Base-by-base conservation (phyloP, 1,140 invertebrate genomes). In the Nasonia vitripennis region DNA sequence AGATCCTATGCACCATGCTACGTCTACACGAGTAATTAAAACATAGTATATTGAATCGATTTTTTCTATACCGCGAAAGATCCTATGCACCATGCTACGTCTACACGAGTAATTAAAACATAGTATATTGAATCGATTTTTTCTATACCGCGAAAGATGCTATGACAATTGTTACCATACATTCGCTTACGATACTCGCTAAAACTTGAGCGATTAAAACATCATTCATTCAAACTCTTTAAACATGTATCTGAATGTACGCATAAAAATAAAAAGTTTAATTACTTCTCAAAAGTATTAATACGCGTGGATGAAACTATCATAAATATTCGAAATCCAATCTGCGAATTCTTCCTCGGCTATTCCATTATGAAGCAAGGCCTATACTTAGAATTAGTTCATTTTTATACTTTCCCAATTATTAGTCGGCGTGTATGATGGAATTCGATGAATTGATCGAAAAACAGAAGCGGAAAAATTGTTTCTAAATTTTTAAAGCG, bases 191-290 rank as follows among this genome's bases (percentile, higher is more conserved):
- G 20, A 45, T 75, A 14, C 34, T 75, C 17, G 6, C 20, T 14
- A 10, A 48, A 85, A 85, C 68, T 85, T 31, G 11, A 68, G 48
- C 77, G 75, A 81, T 85, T 75, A 85, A 74, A 81, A 45, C 41
- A 48, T 74, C 68, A 81, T 75, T 79, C 37, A 51, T 75, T 27
- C 34, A 55, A 51, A 34, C 67, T 74, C 37, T 81, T 85, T 23
- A 81, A 79, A 80, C 51, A 74, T 80, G 67, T 20, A 79, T 1
- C 2, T 12, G 17, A 31, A 73, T 31, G 10, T 37, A 31, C 70
- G 51, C n/a, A 10, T 23, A 27, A 20, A 78, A 83, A 78, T 51
- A 10, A 78, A 55, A 55, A 37, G 41, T 84, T 79, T 51, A 84
- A 84, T 84, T 73, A 79, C 31, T 70, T 34, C 74, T 34, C 7